Evolutionary conservation across 2,113 vertebrate genomes (phyloP).

Genomic region (Aegotheles bennettii): DNA sequence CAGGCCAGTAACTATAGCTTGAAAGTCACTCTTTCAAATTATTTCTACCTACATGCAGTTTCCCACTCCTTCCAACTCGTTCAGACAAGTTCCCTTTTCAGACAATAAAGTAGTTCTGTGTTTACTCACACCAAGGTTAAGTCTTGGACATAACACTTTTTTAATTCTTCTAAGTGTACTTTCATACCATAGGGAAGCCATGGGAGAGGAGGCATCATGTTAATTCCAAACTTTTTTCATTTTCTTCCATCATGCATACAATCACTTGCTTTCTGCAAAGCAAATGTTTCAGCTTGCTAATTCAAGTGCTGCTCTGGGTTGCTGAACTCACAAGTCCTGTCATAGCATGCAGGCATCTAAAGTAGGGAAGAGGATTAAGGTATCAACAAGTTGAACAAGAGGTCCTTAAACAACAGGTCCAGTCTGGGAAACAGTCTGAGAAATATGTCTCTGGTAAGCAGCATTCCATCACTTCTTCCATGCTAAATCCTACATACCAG

Average conservation of each 20-base stretch:
- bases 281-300: neutral
- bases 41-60: neutral
- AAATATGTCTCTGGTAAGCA: neutral
- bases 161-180: neutral
- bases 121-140: neutral
- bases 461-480: neutral
- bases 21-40: neutral
- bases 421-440: constrained; percentile 14
- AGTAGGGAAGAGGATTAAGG: constrained; percentile 44
- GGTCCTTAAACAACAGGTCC: constrained; percentile 35
- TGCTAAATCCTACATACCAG: neutral
- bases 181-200: neutral
- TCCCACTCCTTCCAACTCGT: neutral
- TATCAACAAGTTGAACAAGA: constrained; percentile 48
- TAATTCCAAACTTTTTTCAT: neutral
- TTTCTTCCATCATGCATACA: neutral
- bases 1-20: neutral
- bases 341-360: neutral
- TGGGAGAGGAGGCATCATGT: neutral
- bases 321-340: neutral
- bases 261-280: neutral
- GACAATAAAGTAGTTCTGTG: neutral
- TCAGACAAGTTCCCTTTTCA: neutral
- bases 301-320: neutral
- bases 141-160: neutral